These are phyloP conservation scores for Xiphophorus hellerii DNA, from an alignment of 2,113 vertebrate genomes.

Conservation along the genomic window DNA sequence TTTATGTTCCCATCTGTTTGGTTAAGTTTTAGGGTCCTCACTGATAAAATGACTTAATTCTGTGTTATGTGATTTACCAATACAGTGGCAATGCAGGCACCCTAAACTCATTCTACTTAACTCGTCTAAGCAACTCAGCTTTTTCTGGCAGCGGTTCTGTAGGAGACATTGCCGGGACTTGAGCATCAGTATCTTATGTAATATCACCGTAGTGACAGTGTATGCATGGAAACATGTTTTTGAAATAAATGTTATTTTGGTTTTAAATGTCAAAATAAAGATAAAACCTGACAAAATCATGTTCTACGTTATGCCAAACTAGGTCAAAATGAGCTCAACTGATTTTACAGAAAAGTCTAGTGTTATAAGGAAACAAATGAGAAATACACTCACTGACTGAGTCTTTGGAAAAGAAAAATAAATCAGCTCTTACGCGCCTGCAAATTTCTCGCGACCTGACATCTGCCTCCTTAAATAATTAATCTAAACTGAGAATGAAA, in stretches of 20 bases:
- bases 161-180: too few species aligned
- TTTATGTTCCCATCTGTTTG: too few species aligned
- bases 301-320: not conserved
- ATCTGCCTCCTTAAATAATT: constrained; percentile 15
- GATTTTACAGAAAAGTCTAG: too few species aligned
- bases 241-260: not conserved
- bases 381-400: not conserved
- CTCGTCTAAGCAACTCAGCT: too few species aligned
- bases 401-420: not conserved
- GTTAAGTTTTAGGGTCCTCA: too few species aligned
- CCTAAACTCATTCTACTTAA: too few species aligned
- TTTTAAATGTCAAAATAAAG: not conserved
- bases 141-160: too few species aligned
- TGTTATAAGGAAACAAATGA: not conserved
- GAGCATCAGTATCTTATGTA: too few species aligned
- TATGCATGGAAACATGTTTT: not conserved
- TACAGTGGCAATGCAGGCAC: too few species aligned
- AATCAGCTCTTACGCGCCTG: not conserved
- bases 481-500: not conserved
- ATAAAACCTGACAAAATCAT: not conserved
- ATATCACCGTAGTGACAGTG: not conserved
- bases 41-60: too few species aligned
- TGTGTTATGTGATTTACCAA: too few species aligned
- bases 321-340: too few species aligned
- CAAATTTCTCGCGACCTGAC: not conserved